These are phyloP conservation scores for Drosophila buzzatii DNA, from an alignment of 2,888 invertebrate species.

Conservation along the genomic window DNA sequence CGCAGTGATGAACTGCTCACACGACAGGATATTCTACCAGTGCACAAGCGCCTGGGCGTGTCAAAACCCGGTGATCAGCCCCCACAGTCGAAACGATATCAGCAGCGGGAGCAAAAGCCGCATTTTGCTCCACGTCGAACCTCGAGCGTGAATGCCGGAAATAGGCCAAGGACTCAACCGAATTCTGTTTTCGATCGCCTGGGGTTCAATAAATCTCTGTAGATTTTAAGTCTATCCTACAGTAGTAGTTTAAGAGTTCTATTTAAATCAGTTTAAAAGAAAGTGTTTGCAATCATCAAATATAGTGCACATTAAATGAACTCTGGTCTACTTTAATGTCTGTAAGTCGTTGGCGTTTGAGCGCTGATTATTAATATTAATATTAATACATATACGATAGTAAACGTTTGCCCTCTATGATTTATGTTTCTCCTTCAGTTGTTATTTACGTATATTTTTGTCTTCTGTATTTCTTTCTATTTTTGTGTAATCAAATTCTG, in stretches of 20 bases:
- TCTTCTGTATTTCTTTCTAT: not conserved
- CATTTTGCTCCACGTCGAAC: constrained; percentile 50
- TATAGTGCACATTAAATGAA: constrained; percentile 13
- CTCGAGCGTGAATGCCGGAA: constrained; percentile 53
- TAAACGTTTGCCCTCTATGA: too few species aligned
- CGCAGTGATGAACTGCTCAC: constrained; percentile 83
- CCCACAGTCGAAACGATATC: constrained; percentile 17
- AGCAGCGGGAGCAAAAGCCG: constrained; percentile 22
- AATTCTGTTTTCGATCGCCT: constrained; percentile 83
- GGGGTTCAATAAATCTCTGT: constrained; percentile 78
- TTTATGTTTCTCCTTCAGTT: not conserved
- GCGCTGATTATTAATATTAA: too few species aligned
- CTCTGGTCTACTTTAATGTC: not conserved
- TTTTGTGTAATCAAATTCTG: not conserved
- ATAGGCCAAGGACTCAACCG: constrained; percentile 37
- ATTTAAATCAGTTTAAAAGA: constrained; percentile 35
- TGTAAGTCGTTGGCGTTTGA: not conserved
- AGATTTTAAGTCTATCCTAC: constrained; percentile 27
- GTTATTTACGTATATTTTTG: not conserved
- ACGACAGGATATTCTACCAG: constrained; percentile 71
- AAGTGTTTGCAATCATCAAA: constrained; percentile 28
- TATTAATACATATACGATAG: not conserved
- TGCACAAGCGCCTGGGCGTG: constrained; percentile 82
- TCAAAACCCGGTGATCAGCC: constrained; percentile 6
- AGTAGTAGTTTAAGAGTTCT: constrained; percentile 39